Percentiles rank a stretch among this genome's conserved stretches.
These are phyloP conservation scores for Hydraecia micacea DNA, from an alignment of 2,888 invertebrate species.

Conservation along the genomic window DNA sequence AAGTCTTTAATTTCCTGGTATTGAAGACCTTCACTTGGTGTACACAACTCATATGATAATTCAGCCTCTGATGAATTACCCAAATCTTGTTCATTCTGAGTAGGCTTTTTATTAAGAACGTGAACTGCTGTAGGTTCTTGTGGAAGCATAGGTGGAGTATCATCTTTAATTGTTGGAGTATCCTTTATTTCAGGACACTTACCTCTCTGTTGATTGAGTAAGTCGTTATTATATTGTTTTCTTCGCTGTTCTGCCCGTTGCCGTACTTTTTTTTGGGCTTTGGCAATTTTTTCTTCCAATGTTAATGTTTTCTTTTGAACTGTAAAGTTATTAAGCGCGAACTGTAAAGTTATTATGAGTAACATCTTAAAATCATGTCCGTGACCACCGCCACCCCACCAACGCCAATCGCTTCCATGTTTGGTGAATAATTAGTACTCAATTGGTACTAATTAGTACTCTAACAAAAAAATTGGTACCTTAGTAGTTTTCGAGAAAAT, in stretches of 20 bases:
- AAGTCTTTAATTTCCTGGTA: conserved; percentile 6
- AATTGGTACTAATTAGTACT: no score
- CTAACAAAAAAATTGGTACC: no score
- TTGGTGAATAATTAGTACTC: no score
- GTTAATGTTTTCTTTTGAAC: conserved; percentile 70
- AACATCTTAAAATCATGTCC: not conserved
- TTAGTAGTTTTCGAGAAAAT: no score
- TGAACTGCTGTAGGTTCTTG: conserved; percentile 14
- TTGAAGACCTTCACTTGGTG: conserved; percentile 19
- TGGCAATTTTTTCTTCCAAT: conserved; percentile 80
- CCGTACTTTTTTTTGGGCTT: conserved; percentile 78
- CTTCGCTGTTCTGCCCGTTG: conserved; percentile 75
- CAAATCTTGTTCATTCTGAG: conserved; percentile 67
- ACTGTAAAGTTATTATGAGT: no score
- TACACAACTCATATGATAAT: conserved; percentile 65
- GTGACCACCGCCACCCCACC: no score
- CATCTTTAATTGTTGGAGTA: conserved; percentile 6
- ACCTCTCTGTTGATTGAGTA: conserved; percentile 16
- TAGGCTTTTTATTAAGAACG: conserved; percentile 49
- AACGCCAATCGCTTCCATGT: no score
- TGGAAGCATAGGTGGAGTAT: not conserved
- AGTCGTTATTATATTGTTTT: conserved; percentile 65
- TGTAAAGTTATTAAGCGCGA: conserved; percentile 67
- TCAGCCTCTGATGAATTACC: conserved; percentile 70
- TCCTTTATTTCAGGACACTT: conserved; percentile 6